These are phyloP conservation scores for Creontiades dilutus DNA, from an alignment of 2,888 invertebrate species.

Conservation along the genomic window DNA sequence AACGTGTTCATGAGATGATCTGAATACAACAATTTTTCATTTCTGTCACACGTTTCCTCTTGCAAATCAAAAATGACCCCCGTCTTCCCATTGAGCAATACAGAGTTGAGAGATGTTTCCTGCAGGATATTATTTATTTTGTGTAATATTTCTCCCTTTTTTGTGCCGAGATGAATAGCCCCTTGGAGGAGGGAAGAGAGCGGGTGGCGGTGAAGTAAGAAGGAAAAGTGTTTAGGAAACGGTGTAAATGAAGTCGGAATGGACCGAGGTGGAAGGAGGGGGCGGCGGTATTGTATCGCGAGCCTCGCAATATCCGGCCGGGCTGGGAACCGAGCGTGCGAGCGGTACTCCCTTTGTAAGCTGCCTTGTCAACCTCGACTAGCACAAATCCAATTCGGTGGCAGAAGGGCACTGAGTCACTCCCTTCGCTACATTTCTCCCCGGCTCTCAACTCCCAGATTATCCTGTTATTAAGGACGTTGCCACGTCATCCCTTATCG, in stretches of 20 bases:
- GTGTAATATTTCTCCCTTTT: slow-evolving; percentile 23
- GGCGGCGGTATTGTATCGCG: slow-evolving; percentile 52
- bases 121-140: slow-evolving; percentile 58
- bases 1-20: background rate
- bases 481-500: slow-evolving; percentile 61
- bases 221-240: slow-evolving; percentile 64
- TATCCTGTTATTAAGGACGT: slow-evolving; percentile 60
- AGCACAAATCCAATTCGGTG: slow-evolving; percentile 66
- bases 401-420: slow-evolving; percentile 68
- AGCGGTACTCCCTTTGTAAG: slow-evolving; percentile 50
- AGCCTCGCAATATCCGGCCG: slow-evolving; percentile 57
- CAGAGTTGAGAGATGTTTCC: slow-evolving; percentile 1
- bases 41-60: slow-evolving; percentile 14
- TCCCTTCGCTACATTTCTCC: slow-evolving; percentile 53
- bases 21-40: background rate
- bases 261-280: background rate
- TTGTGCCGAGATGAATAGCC: slow-evolving; percentile 51
- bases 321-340: slow-evolving; percentile 15
- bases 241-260: slow-evolving; percentile 61
- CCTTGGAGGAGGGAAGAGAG: slow-evolving; percentile 10
- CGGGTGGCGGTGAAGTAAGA: slow-evolving; percentile 31
- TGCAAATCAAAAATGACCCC: background rate
- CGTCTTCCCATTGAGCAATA: background rate
- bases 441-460: slow-evolving; percentile 38
- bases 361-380: slow-evolving; percentile 56